Conservation (phyloP, 2,888 invertebrate genomes). For the Phymatocera aterrima region DNA sequence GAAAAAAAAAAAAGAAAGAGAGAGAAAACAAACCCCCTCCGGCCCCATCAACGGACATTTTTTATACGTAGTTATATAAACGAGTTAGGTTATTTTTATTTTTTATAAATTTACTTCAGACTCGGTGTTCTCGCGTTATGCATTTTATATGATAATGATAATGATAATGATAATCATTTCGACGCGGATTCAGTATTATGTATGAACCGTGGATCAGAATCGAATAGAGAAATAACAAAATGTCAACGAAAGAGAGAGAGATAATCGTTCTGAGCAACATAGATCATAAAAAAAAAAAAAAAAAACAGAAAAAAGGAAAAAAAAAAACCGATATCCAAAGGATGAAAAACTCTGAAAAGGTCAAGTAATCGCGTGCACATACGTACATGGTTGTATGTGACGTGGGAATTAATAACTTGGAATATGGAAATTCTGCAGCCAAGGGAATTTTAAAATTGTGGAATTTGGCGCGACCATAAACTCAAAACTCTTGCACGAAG, state of each 20-base stretch:
- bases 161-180: too few species aligned
- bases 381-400: not conserved
- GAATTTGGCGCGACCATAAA: not conserved
- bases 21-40: slow-evolving; percentile 1
- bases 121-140: too few species aligned
- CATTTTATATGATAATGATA: too few species aligned
- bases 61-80: slow-evolving; percentile 4
- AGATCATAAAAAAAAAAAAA: not conserved
- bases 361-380: too few species aligned
- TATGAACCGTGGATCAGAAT: not conserved
- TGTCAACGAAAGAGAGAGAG: too few species aligned
- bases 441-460: slow-evolving; percentile 16
- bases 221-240: not conserved
- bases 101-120: slow-evolving; percentile 3
- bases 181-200: too few species aligned
- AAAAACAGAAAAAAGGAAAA: too few species aligned
- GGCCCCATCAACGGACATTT: slow-evolving; percentile 5
- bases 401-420: too few species aligned
- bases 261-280: not conserved
- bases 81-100: slow-evolving; percentile 12
- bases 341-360: not conserved
- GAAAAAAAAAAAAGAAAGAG: slow-evolving; percentile 28
- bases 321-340: not conserved
- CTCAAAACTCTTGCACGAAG: slow-evolving; percentile 13
- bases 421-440: not conserved